Evolutionary conservation across 2,888 invertebrate genomes (phyloP).

Genomic region (Rugalucina vietnamica): DNA sequence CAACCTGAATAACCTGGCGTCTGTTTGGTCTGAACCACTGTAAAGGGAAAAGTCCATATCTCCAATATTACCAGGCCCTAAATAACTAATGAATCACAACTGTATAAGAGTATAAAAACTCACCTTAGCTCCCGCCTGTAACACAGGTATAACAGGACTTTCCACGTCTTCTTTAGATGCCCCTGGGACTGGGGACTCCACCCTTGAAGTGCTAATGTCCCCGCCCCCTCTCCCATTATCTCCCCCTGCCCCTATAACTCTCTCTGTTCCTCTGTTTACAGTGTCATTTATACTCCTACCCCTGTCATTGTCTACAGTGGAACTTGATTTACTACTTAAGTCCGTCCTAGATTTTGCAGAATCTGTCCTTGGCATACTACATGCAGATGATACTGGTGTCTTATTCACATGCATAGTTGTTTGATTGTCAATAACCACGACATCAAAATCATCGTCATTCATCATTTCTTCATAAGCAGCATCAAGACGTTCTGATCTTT

Average conservation of each 20-base stretch:
- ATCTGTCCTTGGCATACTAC: not conserved
- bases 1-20: too few species aligned
- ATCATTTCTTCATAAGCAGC: constrained; percentile 64
- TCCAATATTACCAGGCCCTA: too few species aligned
- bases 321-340: not conserved
- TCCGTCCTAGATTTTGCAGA: not conserved
- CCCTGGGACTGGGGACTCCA: constrained; percentile 46
- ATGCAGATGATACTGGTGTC: not conserved
- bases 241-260: constrained; percentile 15
- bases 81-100: too few species aligned
- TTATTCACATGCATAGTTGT: constrained; percentile 42
- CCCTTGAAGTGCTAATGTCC: not conserved
- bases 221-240: constrained; percentile 19
- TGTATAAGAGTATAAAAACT: too few species aligned
- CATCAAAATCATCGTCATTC: constrained; percentile 66
- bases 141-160: constrained; percentile 68
- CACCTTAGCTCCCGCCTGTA: constrained; percentile 13
- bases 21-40: too few species aligned
- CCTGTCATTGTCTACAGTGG: not conserved
- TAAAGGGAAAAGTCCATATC: too few species aligned
- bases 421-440: constrained; percentile 60
- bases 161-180: constrained; percentile 43
- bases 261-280: constrained; percentile 1
- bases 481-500: constrained; percentile 49
- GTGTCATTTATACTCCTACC: not conserved